Evolutionary conservation across 2,797 vertebrate species (phyloP).

Genomic region (Periophthalmus magnuspinnatus): DNA sequence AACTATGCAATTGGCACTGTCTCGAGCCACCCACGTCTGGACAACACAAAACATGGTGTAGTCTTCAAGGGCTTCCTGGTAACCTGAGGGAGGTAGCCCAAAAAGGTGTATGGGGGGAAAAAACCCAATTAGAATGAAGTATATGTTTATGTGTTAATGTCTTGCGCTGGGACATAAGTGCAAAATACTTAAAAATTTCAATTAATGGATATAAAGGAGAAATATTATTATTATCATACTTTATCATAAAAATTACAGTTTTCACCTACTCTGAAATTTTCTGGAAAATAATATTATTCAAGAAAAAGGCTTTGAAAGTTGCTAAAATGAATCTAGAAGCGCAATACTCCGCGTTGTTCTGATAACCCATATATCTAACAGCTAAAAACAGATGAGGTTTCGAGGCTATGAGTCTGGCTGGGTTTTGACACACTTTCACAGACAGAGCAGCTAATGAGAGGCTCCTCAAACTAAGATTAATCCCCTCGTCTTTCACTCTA

Average conservation of each 20-base stretch:
- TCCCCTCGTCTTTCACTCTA: slow-evolving; percentile 41
- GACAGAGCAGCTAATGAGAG: slow-evolving; percentile 43
- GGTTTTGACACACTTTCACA: slow-evolving; percentile 15
- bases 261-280: no score
- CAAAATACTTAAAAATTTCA: not conserved
- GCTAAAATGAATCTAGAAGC: not conserved
- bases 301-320: not conserved
- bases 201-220: no score
- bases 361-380: slow-evolving; percentile 5
- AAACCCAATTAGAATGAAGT: not conserved
- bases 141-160: not conserved
- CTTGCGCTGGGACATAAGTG: not conserved
- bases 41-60: slow-evolving; percentile 50
- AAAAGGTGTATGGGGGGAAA: not conserved
- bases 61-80: slow-evolving; percentile 59
- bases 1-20: slow-evolving; percentile 31
- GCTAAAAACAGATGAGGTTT: slow-evolving; percentile 47
- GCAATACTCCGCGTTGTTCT: not conserved
- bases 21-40: slow-evolving; percentile 43
- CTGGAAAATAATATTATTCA: not conserved
- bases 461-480: slow-evolving; percentile 57
- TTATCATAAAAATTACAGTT: no score
- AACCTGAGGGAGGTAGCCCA: slow-evolving; percentile 16
- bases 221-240: no score
- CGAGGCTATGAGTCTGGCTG: slow-evolving; percentile 37